Evolutionary conservation across 2,797 vertebrate species (phyloP).

Genomic region (Babyrousa celebensis): DNA sequence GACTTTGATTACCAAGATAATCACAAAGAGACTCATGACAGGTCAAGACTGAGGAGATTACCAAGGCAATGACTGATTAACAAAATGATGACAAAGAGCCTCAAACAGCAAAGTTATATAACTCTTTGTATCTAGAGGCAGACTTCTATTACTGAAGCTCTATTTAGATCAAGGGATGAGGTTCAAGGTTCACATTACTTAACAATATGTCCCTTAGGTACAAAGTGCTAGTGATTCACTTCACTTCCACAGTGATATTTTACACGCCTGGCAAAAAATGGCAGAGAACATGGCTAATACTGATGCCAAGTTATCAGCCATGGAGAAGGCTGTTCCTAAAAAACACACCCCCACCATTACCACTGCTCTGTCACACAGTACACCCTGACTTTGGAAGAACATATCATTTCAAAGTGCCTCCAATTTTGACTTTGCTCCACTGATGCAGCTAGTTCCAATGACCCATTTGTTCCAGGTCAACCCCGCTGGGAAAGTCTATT

Average conservation of each 20-base stretch:
- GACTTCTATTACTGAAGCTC: constrained; percentile 28
- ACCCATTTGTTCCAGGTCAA: constrained; percentile 18
- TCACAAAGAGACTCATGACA: constrained; percentile 3
- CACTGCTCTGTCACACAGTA: background rate
- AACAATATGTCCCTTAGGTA: constrained; percentile 10
- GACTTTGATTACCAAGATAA: background rate
- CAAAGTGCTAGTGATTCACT: constrained; percentile 66
- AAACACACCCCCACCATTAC: background rate
- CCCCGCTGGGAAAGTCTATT: constrained; percentile 29
- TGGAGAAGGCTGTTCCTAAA: background rate
- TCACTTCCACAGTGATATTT: constrained; percentile 51
- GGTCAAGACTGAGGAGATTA: constrained; percentile 15
- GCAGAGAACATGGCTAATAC: background rate
- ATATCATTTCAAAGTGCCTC: background rate
- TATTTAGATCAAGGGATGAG: constrained; percentile 59
- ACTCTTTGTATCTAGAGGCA: background rate
- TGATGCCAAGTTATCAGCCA: background rate
- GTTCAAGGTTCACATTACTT: constrained; percentile 73
- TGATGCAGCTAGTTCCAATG: constrained; percentile 58
- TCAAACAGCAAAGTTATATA: constrained; percentile 57
- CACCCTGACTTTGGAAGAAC: background rate
- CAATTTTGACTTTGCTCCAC: constrained; percentile 48
- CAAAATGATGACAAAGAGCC: background rate
- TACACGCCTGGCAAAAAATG: constrained; percentile 40
- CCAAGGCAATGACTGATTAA: background rate